phyloP scores from a whole-genome alignment of 2,113 vertebrate species.

The Centropus bengalensis region DNA sequence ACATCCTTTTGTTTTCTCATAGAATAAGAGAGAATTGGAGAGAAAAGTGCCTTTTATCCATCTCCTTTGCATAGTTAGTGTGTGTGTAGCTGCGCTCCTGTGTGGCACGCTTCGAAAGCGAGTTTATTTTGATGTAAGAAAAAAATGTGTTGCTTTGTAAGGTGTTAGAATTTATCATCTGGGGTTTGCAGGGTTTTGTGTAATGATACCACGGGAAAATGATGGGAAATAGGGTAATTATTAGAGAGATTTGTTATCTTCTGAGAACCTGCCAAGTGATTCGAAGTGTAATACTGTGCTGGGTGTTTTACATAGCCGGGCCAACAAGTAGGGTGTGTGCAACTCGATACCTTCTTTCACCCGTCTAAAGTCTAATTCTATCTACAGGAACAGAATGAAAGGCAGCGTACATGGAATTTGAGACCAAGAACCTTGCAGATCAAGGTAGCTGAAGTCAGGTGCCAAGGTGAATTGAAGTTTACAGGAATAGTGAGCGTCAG shows the following conservation, averaged over 20 bases:
- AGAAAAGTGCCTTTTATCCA: background rate
- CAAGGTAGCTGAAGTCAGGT: background rate
- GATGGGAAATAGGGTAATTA: background rate
- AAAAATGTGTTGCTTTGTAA: background rate
- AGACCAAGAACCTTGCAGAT: background rate
- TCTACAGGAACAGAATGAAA: background rate
- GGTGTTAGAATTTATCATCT: background rate
- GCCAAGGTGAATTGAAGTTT: background rate
- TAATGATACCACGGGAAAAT: background rate
- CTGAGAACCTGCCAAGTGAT: background rate
- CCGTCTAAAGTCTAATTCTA: background rate
- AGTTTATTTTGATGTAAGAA: background rate
- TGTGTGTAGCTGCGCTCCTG: background rate
- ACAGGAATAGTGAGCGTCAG: background rate
- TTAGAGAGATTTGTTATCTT: background rate
- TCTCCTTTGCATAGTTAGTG: background rate
- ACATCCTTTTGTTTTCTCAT: background rate
- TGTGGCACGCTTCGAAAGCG: rapidly evolving
- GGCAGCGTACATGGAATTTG: background rate
- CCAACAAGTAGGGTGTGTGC: background rate
- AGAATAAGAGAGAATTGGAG: background rate
- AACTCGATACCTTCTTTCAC: background rate
- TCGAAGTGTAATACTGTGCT: background rate
- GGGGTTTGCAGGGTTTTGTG: rapidly evolving
- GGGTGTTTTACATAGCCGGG: background rate